Conservation (phyloP, 2,113 vertebrate genomes). For the Alethe castanea region DNA sequence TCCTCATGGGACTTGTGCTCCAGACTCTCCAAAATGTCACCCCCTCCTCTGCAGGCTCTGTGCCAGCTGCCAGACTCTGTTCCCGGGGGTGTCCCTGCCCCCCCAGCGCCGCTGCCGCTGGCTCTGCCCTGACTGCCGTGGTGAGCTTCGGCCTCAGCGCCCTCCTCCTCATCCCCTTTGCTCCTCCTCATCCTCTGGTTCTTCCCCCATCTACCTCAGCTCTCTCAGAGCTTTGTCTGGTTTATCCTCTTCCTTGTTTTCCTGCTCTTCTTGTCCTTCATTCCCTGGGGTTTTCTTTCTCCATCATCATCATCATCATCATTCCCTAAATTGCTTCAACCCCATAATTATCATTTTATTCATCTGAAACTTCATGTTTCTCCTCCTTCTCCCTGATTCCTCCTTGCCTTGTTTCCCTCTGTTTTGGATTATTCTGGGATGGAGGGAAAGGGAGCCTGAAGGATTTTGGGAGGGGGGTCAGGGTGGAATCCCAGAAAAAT, state of each 20-base stretch:
- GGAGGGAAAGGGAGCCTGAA: too few relatives aligned
- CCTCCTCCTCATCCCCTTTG: not conserved
- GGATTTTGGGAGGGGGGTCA: not conserved
- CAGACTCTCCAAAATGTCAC: too few relatives aligned
- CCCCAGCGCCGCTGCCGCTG: not conserved
- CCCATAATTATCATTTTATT: not conserved
- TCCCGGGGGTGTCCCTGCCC: not conserved
- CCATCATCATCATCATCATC: too few relatives aligned
- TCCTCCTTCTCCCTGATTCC: not conserved
- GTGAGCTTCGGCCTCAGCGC: not conserved
- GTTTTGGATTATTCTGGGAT: not conserved
- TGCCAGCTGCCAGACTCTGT: too few relatives aligned
- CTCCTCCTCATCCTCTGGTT: not conserved
- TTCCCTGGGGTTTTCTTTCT: not conserved
- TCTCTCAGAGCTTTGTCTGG: too few relatives aligned
- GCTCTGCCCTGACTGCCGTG: not conserved
- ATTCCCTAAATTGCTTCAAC: not conserved
- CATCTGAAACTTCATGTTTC: accelerated
- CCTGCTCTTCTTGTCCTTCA: not conserved
- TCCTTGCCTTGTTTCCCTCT: too few relatives aligned
- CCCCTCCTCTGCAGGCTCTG: too few relatives aligned
- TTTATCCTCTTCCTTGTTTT: accelerated
- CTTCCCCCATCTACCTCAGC: not conserved
- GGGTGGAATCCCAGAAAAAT: not conserved
- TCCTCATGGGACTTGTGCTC: too few relatives aligned